A percentile compares a stretch with the other conserved stretches of the same genome.
phyloP scores from a whole-genome alignment of 2,113 vertebrate species.

The Desmodus rotundus region DNA sequence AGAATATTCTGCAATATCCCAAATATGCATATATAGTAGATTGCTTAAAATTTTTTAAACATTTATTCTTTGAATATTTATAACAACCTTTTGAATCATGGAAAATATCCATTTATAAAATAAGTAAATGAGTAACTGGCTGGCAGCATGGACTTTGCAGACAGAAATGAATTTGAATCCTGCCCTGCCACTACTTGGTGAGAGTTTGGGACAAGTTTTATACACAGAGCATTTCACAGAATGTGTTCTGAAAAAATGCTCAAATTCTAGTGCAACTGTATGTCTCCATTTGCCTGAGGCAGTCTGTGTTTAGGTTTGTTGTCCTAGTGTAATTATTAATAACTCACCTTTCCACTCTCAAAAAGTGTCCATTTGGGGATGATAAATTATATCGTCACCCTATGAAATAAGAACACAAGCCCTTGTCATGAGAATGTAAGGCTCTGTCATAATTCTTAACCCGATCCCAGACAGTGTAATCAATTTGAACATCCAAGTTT shows the following conservation, averaged over 20 bases:
- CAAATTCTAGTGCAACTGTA: neutral
- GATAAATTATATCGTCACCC: neutral
- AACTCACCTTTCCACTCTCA: neutral
- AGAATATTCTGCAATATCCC: neutral
- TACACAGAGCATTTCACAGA: neutral
- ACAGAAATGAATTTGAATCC: neutral
- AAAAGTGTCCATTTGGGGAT: neutral
- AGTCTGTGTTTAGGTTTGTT: neutral
- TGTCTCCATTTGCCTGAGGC: neutral
- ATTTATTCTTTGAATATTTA: neutral
- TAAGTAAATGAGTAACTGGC: neutral
- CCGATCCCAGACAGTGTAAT: neutral
- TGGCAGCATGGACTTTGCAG: neutral
- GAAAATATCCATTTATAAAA: neutral
- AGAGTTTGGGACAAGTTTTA: neutral
- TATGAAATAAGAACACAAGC: neutral
- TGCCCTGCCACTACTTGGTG: neutral
- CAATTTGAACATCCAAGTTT: neutral
- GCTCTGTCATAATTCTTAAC: neutral
- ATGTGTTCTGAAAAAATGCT: neutral
- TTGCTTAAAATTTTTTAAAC: neutral
- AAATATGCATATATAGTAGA: neutral
- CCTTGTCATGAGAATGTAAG: neutral
- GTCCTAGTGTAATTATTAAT: neutral
- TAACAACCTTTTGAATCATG: neutral